These are phyloP conservation scores for Dufourea novaeangliae DNA, from an alignment of 1,140 invertebrate genomes.

Conservation along the genomic window DNA sequence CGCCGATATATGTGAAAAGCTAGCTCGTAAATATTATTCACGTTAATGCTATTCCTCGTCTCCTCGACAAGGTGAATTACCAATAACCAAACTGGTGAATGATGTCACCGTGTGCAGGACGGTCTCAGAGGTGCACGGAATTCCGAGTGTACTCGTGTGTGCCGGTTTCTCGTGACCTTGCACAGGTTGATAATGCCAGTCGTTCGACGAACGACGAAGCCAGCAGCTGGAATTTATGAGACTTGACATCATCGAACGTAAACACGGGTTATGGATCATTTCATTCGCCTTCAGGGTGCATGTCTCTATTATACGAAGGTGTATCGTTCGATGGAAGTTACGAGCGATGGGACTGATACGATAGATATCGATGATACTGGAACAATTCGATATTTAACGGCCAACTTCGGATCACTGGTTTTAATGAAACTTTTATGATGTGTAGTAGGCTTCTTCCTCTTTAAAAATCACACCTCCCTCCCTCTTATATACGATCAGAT, in stretches of 20 bases:
- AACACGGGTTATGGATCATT: background rate
- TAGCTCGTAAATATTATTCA: too few relatives aligned
- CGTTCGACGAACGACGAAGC: background rate
- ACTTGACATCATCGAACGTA: background rate
- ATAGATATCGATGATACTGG: too few relatives aligned
- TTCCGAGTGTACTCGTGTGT: background rate
- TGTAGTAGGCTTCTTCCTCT: too few relatives aligned
- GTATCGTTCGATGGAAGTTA: background rate
- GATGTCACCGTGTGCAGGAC: constrained; percentile 19
- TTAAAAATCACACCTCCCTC: too few relatives aligned
- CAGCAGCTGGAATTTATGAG: constrained; percentile 1
- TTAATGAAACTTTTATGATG: too few relatives aligned
- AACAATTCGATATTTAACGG: too few relatives aligned
- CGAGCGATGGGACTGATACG: background rate
- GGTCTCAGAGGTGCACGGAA: background rate
- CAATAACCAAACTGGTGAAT: constrained; percentile 23
- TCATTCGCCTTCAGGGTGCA: background rate
- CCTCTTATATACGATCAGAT: too few relatives aligned
- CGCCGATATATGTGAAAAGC: too few relatives aligned
- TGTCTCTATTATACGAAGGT: background rate
- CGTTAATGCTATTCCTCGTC: too few relatives aligned
- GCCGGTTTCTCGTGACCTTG: constrained; percentile 18
- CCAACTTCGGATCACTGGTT: too few relatives aligned
- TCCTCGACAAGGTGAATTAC: constrained; percentile 1
- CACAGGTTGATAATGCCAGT: constrained; percentile 3